Conservation (phyloP, 2,888 invertebrate species). For the Pasiphila rectangulata region DNA sequence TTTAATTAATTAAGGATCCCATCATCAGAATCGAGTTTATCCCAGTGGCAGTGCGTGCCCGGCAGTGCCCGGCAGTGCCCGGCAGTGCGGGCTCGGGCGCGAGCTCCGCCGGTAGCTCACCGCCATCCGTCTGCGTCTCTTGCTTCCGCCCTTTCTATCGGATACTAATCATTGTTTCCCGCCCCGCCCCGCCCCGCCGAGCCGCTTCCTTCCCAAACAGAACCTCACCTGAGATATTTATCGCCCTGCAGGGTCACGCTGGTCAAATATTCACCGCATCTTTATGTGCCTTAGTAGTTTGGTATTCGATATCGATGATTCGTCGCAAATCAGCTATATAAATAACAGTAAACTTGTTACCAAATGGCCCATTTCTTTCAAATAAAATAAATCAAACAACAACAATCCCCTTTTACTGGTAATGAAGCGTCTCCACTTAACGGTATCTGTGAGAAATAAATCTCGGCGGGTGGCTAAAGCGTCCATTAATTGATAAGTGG, state of each 20-base stretch:
- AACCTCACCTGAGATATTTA: conserved; percentile 15
- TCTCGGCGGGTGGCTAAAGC: conserved; percentile 7
- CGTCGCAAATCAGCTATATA: too few relatives aligned
- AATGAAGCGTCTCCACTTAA: conserved; percentile 14
- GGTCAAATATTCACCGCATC: conserved; percentile 10
- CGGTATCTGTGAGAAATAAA: conserved; percentile 15
- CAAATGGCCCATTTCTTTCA: background rate
- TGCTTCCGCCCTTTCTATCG: conserved; percentile 21
- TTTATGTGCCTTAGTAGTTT: background rate
- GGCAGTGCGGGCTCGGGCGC: too few relatives aligned
- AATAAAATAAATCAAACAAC: background rate
- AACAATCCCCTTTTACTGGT: conserved; percentile 1
- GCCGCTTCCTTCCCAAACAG: conserved; percentile 8
- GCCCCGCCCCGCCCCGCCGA: background rate
- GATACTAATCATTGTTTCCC: conserved; percentile 15
- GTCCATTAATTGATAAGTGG: conserved; percentile 20
- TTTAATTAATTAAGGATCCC: too few relatives aligned
- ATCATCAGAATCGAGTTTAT: too few relatives aligned
- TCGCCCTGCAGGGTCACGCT: conserved; percentile 12
- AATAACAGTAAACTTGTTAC: background rate
- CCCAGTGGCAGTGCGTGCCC: too few relatives aligned
- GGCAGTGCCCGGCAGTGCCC: too few relatives aligned
- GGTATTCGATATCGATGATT: too few relatives aligned
- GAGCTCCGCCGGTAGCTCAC: conserved; percentile 5
- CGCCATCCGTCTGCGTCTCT: conserved; percentile 16